A percentile compares a stretch with the other conserved stretches of the same genome.
Conservation (phyloP, 2,113 vertebrate genomes). For the Physeter macrocephalus region DNA sequence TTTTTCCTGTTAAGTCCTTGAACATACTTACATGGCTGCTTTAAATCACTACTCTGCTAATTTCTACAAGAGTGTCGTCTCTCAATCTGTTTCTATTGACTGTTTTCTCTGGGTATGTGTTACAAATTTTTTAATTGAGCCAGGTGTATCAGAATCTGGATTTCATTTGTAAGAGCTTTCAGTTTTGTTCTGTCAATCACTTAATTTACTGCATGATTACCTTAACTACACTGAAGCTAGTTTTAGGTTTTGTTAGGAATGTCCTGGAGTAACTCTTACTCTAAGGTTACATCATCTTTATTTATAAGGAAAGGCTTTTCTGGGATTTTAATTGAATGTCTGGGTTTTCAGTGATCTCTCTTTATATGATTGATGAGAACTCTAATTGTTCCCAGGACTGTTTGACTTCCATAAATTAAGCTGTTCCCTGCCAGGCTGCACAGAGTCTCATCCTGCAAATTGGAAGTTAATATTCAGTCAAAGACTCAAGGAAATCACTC, state of each 20-base stretch:
- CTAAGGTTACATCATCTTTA: background rate
- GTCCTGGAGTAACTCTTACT: background rate
- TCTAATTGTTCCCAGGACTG: background rate
- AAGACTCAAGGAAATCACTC: background rate
- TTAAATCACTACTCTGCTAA: background rate
- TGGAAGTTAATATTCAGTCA: background rate
- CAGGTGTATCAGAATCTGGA: background rate
- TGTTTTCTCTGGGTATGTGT: background rate
- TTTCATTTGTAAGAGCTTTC: background rate
- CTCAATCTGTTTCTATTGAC: background rate
- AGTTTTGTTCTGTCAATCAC: background rate
- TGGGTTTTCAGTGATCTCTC: background rate
- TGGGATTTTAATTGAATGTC: background rate
- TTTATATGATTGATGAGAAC: background rate
- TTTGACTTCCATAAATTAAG: background rate
- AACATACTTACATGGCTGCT: background rate
- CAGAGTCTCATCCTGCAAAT: background rate
- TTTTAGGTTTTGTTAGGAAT: background rate
- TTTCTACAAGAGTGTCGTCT: background rate
- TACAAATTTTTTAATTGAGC: background rate
- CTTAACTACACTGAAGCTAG: background rate
- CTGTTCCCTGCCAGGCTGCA: background rate
- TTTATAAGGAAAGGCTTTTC: background rate
- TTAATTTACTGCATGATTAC: background rate
- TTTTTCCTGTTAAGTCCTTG: background rate